phyloP scores from a whole-genome alignment of 2,113 vertebrate genomes.

The Danio rerio region DNA sequence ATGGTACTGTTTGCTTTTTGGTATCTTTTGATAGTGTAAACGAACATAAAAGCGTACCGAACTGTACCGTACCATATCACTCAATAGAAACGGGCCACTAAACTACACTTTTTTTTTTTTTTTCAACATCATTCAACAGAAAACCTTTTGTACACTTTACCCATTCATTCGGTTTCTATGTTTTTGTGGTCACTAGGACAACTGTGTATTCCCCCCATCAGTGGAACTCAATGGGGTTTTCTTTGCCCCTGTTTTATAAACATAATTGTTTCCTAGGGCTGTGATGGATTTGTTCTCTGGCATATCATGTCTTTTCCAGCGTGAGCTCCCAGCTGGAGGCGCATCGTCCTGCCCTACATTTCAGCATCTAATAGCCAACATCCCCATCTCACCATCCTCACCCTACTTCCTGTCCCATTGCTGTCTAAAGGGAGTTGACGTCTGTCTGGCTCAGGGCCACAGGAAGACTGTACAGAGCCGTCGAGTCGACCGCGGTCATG shows the following conservation, averaged over 20 bases:
- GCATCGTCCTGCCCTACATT: constrained; percentile 33
- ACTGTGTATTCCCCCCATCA: not conserved
- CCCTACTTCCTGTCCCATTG: constrained; percentile 2
- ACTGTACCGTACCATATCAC: too few species aligned
- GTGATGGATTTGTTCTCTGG: constrained; percentile 24
- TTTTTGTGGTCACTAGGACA: not conserved
- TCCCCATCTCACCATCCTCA: constrained; percentile 15
- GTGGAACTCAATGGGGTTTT: not conserved
- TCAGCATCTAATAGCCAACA: not conserved
- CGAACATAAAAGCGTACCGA: too few species aligned
- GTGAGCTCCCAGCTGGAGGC: constrained; percentile 34
- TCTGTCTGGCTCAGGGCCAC: not conserved
- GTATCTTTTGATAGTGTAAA: too few species aligned
- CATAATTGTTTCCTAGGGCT: constrained; percentile 42
- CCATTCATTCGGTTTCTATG: not conserved
- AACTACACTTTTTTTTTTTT: too few species aligned
- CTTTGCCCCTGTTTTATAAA: not conserved
- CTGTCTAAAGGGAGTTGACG: not conserved
- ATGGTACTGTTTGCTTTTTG: too few species aligned
- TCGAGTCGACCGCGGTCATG: not conserved
- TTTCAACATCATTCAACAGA: too few species aligned
- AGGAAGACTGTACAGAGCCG: not conserved
- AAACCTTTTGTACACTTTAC: too few species aligned
- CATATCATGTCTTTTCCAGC: constrained; percentile 27
- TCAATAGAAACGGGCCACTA: too few species aligned